phyloP scores from a whole-genome alignment of 1,140 invertebrate species.

The Dolichoris vasculosae region DNA sequence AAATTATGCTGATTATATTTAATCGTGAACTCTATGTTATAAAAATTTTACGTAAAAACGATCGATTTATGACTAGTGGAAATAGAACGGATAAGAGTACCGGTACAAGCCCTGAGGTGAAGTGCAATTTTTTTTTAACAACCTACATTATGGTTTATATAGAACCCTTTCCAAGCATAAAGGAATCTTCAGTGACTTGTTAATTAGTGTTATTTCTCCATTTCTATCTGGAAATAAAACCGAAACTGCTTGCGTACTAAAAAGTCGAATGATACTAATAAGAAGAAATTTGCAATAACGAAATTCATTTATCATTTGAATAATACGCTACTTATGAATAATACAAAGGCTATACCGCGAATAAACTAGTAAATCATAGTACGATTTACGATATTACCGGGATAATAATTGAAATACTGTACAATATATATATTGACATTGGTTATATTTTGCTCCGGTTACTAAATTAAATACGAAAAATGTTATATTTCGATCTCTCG shows the following conservation, averaged over 20 bases:
- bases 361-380: neutral
- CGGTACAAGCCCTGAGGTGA: neutral
- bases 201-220: too few species aligned
- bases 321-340: neutral
- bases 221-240: too few species aligned
- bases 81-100: neutral
- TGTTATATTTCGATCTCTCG: neutral
- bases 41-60: neutral
- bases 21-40: neutral
- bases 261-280: too few species aligned
- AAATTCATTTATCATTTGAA: too few species aligned
- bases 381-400: too few species aligned
- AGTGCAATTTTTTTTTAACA: neutral
- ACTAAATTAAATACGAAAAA: neutral
- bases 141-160: too few species aligned
- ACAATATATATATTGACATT: neutral
- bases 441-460: neutral
- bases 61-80: neutral
- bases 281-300: too few species aligned
- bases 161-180: too few species aligned
- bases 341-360: neutral
- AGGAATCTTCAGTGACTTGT: too few species aligned
- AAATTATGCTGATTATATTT: neutral
- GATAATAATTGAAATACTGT: too few species aligned
- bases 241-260: too few species aligned